Percentiles rank a stretch among this genome's conserved stretches.
phyloP scores from a whole-genome alignment of 2,888 invertebrate genomes.

The Acanthosepion pharaonis region DNA sequence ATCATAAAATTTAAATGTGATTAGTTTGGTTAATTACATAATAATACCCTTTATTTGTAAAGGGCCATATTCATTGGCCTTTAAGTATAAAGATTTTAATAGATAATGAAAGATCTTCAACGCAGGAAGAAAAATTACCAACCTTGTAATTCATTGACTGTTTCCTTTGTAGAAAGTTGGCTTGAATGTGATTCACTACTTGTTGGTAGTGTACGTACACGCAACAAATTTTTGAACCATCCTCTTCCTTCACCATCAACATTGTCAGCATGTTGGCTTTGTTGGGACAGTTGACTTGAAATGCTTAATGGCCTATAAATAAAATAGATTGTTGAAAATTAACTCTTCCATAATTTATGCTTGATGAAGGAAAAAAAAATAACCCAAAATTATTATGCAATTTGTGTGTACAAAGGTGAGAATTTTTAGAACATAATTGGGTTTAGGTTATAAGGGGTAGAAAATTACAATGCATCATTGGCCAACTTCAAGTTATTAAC shows the following conservation, averaged over 20 bases:
- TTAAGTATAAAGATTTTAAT: no score
- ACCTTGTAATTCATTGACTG: slow-evolving; percentile 93
- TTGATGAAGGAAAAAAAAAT: not conserved
- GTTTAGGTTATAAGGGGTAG: not conserved
- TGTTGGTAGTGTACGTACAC: slow-evolving; percentile 90
- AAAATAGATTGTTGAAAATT: not conserved
- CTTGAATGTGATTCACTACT: slow-evolving; percentile 97
- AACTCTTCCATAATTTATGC: not conserved
- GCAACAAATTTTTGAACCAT: slow-evolving; percentile 89
- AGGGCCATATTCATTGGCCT: no score
- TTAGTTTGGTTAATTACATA: no score
- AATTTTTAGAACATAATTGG: not conserved
- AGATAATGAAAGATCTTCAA: no score
- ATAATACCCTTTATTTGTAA: no score
- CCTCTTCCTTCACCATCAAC: slow-evolving; percentile 74
- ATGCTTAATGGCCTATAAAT: not conserved
- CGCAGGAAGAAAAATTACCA: slow-evolving; percentile 55
- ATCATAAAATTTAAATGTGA: no score
- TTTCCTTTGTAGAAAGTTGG: slow-evolving; percentile 95
- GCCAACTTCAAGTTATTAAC: no score
- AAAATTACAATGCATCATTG: no score
- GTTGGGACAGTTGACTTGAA: not conserved
- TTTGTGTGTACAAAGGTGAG: not conserved
- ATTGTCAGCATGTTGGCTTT: slow-evolving; percentile 75
- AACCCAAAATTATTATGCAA: not conserved